A percentile compares a stretch with the other conserved stretches of the same genome.
These are phyloP conservation scores for Pyrgus malvae DNA, from an alignment of 2,888 invertebrate species.

Conservation along the genomic window DNA sequence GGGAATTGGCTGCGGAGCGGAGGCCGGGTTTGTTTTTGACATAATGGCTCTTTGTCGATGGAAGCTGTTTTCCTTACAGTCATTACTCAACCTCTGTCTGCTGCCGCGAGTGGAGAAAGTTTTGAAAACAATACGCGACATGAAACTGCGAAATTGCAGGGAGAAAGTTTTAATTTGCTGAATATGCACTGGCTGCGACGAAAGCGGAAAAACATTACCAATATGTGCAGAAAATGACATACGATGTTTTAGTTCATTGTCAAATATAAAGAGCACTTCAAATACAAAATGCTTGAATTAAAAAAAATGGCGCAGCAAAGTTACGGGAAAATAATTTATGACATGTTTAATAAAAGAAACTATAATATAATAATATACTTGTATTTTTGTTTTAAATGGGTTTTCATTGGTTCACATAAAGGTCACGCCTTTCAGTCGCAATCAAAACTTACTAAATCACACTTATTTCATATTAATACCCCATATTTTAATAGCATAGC, in stretches of 20 bases:
- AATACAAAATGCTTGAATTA: not conserved
- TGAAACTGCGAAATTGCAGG: constrained; percentile 28
- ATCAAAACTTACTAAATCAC: too few species aligned
- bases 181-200: constrained; percentile 18
- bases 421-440: too few species aligned
- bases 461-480: too few species aligned
- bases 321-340: too few species aligned
- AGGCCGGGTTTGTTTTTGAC: constrained; percentile 68
- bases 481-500: too few species aligned
- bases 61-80: constrained; percentile 54
- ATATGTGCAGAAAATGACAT: constrained; percentile 13
- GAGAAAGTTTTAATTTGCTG: constrained; percentile 28
- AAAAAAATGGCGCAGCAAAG: too few species aligned
- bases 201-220: constrained; percentile 13
- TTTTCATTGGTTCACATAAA: too few species aligned
- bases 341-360: too few species aligned
- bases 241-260: constrained; percentile 1
- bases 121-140: constrained; percentile 28
- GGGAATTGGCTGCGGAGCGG: constrained; percentile 57
- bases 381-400: too few species aligned
- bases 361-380: too few species aligned
- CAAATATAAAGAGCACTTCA: not conserved
- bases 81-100: constrained; percentile 50
- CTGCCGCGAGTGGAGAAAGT: constrained; percentile 23
- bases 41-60: constrained; percentile 68